These are phyloP conservation scores for Sebastes minor DNA, from an alignment of 2,797 vertebrate species.

Conservation along the genomic window DNA sequence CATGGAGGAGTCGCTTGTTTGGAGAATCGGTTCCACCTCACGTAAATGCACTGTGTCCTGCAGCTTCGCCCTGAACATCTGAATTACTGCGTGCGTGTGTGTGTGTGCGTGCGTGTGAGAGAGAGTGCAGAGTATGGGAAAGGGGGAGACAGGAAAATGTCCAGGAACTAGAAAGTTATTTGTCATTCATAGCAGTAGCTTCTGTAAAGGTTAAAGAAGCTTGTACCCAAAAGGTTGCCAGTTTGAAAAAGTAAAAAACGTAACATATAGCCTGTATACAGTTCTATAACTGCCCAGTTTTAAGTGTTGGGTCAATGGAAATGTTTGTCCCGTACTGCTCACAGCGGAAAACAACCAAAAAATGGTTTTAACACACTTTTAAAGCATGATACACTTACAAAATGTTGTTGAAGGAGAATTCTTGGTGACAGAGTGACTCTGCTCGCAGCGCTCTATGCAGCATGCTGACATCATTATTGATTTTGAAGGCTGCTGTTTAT, in stretches of 20 bases:
- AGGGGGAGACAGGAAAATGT: background rate
- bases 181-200: background rate
- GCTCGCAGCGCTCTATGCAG: no score
- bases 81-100: background rate
- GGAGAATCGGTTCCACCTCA: background rate
- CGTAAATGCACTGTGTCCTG: background rate
- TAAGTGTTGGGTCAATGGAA: background rate
- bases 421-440: background rate
- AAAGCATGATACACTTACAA: background rate
- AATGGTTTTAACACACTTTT: background rate
- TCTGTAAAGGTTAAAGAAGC: background rate
- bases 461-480: background rate
- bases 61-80: no score
- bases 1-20: background rate
- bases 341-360: background rate
- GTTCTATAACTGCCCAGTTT: background rate
- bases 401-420: background rate
- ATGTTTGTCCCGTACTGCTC: background rate
- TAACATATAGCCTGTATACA: background rate
- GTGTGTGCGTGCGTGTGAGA: rapidly evolving
- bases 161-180: background rate
- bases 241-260: background rate
- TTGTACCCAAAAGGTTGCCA: background rate
- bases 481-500: background rate
- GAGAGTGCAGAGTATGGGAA: background rate